These are phyloP conservation scores for Bufotes viridis DNA, from an alignment of 2,797 vertebrate genomes.

Conservation along the genomic window DNA sequence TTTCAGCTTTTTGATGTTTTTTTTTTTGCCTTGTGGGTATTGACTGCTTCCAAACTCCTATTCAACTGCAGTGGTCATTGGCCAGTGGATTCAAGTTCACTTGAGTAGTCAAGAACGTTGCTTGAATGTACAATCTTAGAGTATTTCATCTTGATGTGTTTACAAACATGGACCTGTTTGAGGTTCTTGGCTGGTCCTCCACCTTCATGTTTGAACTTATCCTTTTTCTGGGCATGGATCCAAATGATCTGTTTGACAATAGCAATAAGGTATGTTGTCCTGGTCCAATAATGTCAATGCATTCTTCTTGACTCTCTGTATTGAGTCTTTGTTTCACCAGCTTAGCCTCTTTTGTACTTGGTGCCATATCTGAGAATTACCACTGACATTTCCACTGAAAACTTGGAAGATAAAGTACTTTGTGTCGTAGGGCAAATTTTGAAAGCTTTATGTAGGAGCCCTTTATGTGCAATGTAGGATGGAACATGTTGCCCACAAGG, in stretches of 20 bases:
- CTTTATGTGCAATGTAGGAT: not conserved
- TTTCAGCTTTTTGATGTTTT: not conserved
- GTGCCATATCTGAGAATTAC: not conserved
- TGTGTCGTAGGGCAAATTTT: not conserved
- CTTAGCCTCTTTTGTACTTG: not conserved
- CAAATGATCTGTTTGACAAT: not conserved
- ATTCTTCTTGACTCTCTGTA: conserved; percentile 18
- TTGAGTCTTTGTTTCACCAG: not conserved
- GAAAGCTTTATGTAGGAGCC: not conserved
- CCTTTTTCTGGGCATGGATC: conserved; percentile 10
- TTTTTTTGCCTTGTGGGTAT: not conserved
- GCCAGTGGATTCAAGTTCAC: not conserved
- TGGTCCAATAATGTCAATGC: not conserved
- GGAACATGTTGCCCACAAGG: not conserved
- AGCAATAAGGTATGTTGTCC: not conserved
- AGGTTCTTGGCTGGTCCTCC: not conserved
- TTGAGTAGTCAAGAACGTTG: not conserved
- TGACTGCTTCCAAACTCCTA: not conserved
- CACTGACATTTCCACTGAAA: not conserved
- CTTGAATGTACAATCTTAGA: not conserved
- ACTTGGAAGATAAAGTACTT: not conserved
- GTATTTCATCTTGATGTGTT: not conserved
- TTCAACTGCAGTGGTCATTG: not conserved
- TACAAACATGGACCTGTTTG: not conserved
- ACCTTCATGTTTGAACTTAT: not conserved